Evolutionary conservation across 1,140 invertebrate genomes (phyloP), one percentile per base, ranked within the genome.

Genomic region (Oryzaephilus surinamensis): DNA sequence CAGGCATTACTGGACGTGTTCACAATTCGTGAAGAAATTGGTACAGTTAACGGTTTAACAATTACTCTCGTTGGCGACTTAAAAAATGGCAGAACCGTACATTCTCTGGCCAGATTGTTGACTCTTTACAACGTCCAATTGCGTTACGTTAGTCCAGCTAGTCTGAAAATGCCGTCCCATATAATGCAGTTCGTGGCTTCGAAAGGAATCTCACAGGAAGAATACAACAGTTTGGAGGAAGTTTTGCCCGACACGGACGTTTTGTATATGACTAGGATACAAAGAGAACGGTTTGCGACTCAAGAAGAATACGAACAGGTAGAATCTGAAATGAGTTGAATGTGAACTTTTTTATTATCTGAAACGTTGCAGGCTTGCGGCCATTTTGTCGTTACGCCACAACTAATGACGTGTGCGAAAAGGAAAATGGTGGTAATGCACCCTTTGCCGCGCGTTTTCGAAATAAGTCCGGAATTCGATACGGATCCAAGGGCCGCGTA

Each of bases 1-100:
- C 97, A 99, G 69, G 96, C 97, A 0, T 63, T 99, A 10, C 67
- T 99, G 1, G 97, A 99, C 65, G 77, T 99, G 5, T 99, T 97
- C 57, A 98, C 96, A 11, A 99, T 99, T 50, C 72, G 95, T 56
- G 91, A 98, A 66, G 96, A 99, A 70, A 94, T 99, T 46, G 95
- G 95, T 43, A 99, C 95, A 0, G 93, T 99, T 0, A 98, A 99
- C 60, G 87, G 87, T 0, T 69, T 98, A 2, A 96, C 86, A 0
- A 87, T 91, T 31, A 91, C 87, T 4, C 82, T 91, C 78, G 75
- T 97, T 30, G 97, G 97, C 6, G 97, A 99, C 66, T 67, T 99
- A 44, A 97, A 96, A 60, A 86, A 99, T 65, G 95, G 96, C 4
- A 74, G 97, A 28, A 99, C 97, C 2, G 96, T 98, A 0, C 97